Percentiles rank a stretch among this genome's conserved stretches.
Evolutionary conservation across 2,888 invertebrate species (phyloP).

Genomic region (Synergus umbraculus): DNA sequence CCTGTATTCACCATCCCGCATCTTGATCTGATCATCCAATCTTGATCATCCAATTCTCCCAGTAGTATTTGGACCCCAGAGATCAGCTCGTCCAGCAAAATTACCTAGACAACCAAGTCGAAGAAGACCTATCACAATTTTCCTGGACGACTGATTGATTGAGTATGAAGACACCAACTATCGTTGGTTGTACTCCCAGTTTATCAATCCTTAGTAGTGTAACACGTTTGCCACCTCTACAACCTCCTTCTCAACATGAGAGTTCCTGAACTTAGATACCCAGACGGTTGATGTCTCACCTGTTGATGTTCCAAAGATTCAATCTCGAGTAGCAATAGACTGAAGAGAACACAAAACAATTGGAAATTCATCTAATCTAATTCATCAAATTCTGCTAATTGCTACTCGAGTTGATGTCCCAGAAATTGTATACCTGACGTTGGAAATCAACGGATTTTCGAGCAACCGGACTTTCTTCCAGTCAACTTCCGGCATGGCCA

Average conservation of each 20-base stretch:
- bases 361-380: not conserved
- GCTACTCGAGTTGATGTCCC: conserved; percentile 16
- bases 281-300: not conserved
- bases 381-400: not conserved
- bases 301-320: conserved; percentile 14
- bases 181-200: not conserved
- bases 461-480: conserved; percentile 43
- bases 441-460: conserved; percentile 43
- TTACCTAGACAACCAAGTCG: not conserved
- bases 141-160: not conserved
- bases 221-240: not conserved
- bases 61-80: not conserved
- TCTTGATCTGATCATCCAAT: conserved; percentile 27
- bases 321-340: not conserved
- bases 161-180: not conserved
- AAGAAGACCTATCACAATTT: not conserved
- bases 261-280: not conserved
- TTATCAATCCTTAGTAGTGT: not conserved
- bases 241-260: not conserved
- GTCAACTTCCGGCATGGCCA: conserved; percentile 49
- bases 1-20: conserved; percentile 37
- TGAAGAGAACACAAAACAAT: not conserved
- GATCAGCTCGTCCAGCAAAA: not conserved
- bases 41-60: not conserved
- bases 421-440: conserved; percentile 16